phyloP scores from a whole-genome alignment of 2,113 vertebrate genomes.

The Muntiacus muntjak region DNA sequence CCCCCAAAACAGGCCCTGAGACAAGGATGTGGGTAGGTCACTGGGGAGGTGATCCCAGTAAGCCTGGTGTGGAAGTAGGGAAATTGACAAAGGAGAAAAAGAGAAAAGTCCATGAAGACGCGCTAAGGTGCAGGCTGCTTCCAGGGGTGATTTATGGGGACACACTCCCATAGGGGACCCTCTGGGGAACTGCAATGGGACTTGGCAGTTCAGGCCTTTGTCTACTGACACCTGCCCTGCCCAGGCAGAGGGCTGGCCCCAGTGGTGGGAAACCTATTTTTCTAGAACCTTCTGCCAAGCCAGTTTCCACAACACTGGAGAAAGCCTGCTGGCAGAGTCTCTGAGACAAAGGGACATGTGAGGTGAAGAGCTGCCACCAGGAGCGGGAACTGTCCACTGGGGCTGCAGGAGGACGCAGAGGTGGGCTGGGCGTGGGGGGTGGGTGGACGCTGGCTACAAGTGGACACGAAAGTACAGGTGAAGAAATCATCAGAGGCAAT shows the following conservation, averaged over 20 bases:
- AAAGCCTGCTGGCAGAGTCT: neutral
- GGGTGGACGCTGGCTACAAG: accelerated
- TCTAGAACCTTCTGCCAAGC: neutral
- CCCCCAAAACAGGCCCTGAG: neutral
- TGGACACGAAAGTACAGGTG: neutral
- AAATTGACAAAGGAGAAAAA: neutral
- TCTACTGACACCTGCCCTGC: neutral
- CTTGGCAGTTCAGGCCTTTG: neutral
- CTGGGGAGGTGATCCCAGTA: neutral
- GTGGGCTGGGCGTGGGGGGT: no score
- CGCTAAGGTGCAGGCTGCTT: neutral
- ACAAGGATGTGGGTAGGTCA: neutral
- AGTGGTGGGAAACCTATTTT: neutral
- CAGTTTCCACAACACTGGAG: neutral
- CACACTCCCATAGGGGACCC: neutral
- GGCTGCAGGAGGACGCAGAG: neutral
- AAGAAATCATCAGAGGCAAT: neutral
- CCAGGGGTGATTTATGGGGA: neutral
- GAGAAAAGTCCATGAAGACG: neutral
- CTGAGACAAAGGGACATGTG: neutral
- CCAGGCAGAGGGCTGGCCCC: neutral
- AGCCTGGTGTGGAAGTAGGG: neutral
- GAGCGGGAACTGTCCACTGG: neutral
- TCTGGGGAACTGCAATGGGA: neutral
- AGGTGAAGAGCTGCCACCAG: neutral